These are phyloP conservation scores for Stenodema calcarata DNA, from an alignment of 2,888 invertebrate genomes.

Conservation along the genomic window DNA sequence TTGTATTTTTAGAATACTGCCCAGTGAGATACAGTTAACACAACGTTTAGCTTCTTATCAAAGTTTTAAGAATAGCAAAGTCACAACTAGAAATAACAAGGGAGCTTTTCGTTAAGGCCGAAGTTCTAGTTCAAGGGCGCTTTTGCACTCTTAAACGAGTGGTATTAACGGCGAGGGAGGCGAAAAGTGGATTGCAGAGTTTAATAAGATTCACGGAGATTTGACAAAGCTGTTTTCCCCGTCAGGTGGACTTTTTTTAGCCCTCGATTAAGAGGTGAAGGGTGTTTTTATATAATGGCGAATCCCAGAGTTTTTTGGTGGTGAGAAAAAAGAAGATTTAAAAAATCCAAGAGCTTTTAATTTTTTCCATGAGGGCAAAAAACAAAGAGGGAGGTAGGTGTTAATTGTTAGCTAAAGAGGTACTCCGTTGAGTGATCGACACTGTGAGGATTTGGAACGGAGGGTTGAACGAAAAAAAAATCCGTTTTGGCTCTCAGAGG, in stretches of 20 bases:
- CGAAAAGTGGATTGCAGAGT: neutral
- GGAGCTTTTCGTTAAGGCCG: neutral
- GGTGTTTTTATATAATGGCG: neutral
- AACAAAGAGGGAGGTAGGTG: neutral
- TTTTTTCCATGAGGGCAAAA: neutral
- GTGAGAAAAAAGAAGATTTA: slow-evolving; percentile 2
- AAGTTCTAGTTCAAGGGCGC: neutral
- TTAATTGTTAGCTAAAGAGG: slow-evolving; percentile 29
- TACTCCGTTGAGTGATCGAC: slow-evolving; percentile 5
- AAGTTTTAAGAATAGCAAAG: too few species aligned
- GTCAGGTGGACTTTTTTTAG: slow-evolving; percentile 16
- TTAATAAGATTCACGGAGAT: slow-evolving; percentile 34
- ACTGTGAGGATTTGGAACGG: slow-evolving; percentile 6
- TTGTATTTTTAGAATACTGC: too few species aligned
- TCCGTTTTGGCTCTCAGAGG: neutral
- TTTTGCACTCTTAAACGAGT: neutral
- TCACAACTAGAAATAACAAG: neutral
- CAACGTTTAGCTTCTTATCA: too few species aligned
- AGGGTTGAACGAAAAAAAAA: neutral
- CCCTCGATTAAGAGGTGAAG: slow-evolving; percentile 9
- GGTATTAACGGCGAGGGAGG: neutral
- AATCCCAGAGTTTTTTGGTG: neutral
- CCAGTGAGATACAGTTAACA: too few species aligned
- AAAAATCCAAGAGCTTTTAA: slow-evolving; percentile 30
- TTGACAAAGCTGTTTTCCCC: slow-evolving; percentile 38